A percentile compares a stretch with the other conserved stretches of the same genome.
These are phyloP conservation scores for Muntiacus muntjak DNA, from an alignment of 2,113 vertebrate species.

Conservation along the genomic window DNA sequence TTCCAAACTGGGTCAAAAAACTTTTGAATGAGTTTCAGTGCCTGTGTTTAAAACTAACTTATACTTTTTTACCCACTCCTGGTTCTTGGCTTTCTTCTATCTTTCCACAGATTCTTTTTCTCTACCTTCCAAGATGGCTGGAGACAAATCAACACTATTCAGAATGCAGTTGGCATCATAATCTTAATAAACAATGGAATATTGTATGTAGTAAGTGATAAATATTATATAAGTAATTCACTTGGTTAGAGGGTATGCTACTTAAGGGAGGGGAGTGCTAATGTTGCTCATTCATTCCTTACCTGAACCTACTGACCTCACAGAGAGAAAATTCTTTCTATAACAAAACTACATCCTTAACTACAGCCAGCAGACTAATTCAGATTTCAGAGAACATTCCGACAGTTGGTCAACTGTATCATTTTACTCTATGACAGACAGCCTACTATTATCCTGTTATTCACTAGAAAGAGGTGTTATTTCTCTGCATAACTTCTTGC, in stretches of 20 bases:
- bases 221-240: not conserved
- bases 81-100: not conserved
- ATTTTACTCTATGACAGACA: slow-evolving; percentile 48
- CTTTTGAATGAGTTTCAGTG: not conserved
- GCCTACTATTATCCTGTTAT: slow-evolving; percentile 38
- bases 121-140: not conserved
- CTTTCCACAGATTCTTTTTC: not conserved
- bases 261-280: not conserved
- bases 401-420: slow-evolving; percentile 55
- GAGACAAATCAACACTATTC: not conserved
- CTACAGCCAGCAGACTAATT: slow-evolving; percentile 38
- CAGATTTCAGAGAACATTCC: slow-evolving; percentile 25
- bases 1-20: not conserved
- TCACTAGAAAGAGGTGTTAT: not conserved
- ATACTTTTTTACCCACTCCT: not conserved
- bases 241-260: not conserved
- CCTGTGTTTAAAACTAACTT: not conserved
- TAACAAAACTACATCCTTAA: not conserved
- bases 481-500: slow-evolving; percentile 26
- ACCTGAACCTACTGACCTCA: slow-evolving; percentile 27
- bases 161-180: not conserved
- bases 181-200: not conserved
- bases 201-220: not conserved
- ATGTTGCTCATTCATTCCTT: slow-evolving; percentile 10
- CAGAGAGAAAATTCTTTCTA: slow-evolving; percentile 1